phyloP scores from a whole-genome alignment of 1,140 invertebrate genomes.

The Caenorhabditis brenneri region DNA sequence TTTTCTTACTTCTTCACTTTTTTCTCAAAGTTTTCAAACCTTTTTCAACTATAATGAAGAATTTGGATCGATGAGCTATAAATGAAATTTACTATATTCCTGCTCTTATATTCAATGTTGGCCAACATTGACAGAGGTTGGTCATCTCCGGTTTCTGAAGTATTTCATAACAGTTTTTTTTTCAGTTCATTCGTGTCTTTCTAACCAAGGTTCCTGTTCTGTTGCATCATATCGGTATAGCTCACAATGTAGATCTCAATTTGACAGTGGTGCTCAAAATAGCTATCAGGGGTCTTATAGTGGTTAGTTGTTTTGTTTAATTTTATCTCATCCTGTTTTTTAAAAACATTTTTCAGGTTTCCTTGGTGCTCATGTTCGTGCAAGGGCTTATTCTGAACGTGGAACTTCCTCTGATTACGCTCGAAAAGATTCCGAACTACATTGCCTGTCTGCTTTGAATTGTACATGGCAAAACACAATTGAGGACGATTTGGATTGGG shows the following conservation, averaged over 20 bases:
- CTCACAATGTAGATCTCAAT: slow-evolving; percentile 22
- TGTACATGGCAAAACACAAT: slow-evolving; percentile 55
- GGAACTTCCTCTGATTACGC: slow-evolving; percentile 36
- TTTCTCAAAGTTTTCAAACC: neutral
- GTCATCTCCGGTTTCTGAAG: neutral
- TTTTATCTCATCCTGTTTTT: too few relatives aligned
- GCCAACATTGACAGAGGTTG: slow-evolving; percentile 28
- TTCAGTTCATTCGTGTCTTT: slow-evolving; percentile 43
- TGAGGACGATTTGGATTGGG: slow-evolving; percentile 57
- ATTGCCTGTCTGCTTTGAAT: slow-evolving; percentile 25
- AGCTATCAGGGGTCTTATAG: slow-evolving; percentile 18
- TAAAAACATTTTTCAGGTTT: slow-evolving; percentile 42
- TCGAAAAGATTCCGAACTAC: slow-evolving; percentile 28
- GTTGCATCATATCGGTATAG: slow-evolving; percentile 44
- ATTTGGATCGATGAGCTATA: neutral
- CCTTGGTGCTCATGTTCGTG: slow-evolving; percentile 39
- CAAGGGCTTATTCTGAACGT: slow-evolving; percentile 49
- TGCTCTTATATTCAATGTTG: slow-evolving; percentile 28
- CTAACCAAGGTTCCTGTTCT: slow-evolving; percentile 44
- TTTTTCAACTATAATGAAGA: too few relatives aligned
- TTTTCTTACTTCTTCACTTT: neutral
- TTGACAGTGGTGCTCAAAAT: neutral
- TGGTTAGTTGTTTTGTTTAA: neutral
- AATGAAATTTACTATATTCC: slow-evolving; percentile 35
- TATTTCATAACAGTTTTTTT: neutral